Conservation (phyloP, 2,113 vertebrate species). For the Sialia sialis region DNA sequence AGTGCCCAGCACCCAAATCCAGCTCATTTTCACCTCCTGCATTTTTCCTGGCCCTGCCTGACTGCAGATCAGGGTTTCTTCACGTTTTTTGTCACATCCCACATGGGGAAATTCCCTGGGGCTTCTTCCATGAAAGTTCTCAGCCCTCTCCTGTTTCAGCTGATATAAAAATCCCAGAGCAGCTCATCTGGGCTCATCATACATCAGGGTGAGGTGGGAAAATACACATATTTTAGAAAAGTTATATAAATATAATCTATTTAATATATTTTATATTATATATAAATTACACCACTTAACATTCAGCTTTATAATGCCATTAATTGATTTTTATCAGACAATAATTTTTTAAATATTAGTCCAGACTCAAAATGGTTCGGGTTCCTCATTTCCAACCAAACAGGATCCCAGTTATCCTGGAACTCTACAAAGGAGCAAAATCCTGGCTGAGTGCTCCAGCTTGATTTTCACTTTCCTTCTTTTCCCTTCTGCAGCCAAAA, state of each 20-base stretch:
- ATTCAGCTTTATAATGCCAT: background rate
- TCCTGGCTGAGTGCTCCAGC: fast-evolving
- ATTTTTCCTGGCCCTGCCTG: background rate
- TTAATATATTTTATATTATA: too few species aligned
- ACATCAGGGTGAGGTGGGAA: background rate
- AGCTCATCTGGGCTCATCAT: background rate
- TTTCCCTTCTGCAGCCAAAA: background rate
- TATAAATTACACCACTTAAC: too few species aligned
- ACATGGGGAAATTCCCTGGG: background rate
- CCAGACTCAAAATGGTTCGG: background rate
- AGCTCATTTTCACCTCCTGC: background rate
- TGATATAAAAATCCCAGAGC: background rate
- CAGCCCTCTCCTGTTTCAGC: background rate
- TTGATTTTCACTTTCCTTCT: background rate
- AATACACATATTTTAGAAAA: background rate
- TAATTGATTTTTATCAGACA: background rate
- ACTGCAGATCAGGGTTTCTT: background rate
- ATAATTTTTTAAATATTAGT: background rate
- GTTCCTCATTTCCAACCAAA: background rate
- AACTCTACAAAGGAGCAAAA: background rate
- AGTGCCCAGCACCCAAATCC: background rate
- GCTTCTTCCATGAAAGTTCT: background rate
- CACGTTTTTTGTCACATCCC: fast-evolving
- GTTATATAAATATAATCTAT: too few species aligned
- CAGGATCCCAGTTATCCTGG: background rate